phyloP scores from a whole-genome alignment of 1,140 invertebrate species.

The Danaus melanippus region DNA sequence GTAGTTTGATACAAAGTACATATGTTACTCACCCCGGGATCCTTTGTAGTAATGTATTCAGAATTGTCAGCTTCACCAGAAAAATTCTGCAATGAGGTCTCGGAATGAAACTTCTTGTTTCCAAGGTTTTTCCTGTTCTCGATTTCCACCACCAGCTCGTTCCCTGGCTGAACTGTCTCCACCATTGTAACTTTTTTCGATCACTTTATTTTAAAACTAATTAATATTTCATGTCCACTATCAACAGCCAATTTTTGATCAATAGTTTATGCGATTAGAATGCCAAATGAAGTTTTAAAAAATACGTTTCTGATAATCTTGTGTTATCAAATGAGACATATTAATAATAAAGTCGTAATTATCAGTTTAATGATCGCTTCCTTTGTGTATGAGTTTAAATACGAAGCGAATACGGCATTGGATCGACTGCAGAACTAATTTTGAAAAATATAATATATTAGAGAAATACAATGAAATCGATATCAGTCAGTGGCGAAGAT shows the following conservation, averaged over 20 bases:
- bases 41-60: conserved; percentile 21
- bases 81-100: conserved; percentile 50
- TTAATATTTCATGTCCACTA: conserved; percentile 13
- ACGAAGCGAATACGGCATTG: too few relatives aligned
- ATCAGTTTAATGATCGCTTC: conserved; percentile 28
- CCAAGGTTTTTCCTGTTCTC: conserved; percentile 50
- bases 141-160: conserved; percentile 45
- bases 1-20: too few relatives aligned
- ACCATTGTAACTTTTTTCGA: conserved; percentile 32
- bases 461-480: too few relatives aligned
- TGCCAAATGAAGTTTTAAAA: conserved; percentile 57
- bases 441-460: too few relatives aligned
- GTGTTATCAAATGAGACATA: conserved; percentile 40
- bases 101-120: conserved; percentile 57
- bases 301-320: conserved; percentile 43
- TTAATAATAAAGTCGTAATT: conserved; percentile 41
- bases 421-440: too few relatives aligned
- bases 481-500: too few relatives aligned
- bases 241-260: conserved; percentile 23
- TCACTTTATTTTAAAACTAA: conserved; percentile 12
- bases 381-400: conserved; percentile 8
- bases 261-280: conserved; percentile 42
- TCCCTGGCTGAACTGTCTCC: conserved; percentile 29
- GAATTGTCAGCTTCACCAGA: conserved; percentile 34
- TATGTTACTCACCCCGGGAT: conserved; percentile 49